Base-by-base conservation (phyloP, 2,888 invertebrate species). In the Frankliniella fusca region DNA sequence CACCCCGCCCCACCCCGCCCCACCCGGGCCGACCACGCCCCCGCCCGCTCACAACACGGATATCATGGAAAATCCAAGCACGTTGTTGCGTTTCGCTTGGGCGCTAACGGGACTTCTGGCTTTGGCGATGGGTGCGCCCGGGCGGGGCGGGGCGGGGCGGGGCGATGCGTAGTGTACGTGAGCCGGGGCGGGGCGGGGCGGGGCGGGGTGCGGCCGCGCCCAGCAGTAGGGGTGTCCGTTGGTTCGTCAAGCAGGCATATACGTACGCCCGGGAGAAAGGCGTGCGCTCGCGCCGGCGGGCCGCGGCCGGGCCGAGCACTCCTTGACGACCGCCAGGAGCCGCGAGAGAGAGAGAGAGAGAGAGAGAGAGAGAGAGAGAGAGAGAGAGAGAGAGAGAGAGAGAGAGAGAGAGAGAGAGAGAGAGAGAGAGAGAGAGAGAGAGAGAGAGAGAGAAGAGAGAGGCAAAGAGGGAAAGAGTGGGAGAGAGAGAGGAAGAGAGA, bases 11-110 rank as follows among this genome's bases (percentile, higher is more conserved):
- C 18, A 3, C n/a, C 65, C 65, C 65, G n/a, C 65, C n/a, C 65
- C 65, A 8, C 70, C 61, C 0, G 12, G 38, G 38, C 38, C 5
- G 38, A 38, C 38, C 38, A 38, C 38, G 38, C 38, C 54, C 54
- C 54, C 18, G 18, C 54, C 10, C 54, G 54, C 54, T 20, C 70
- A 76, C 70, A n/a, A 27, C 70, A 23, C 70, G 70, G 70, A 76
- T 76, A 76, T 76, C 70, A 27, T 76, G 70, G 70, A 76, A 76
- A 76, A 76, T 76, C 70, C 70, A 76, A 12, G 70, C 70, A 76
- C 70, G 70, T 76, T 27, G 70, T 27, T 12, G 70, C 70, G 70
- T n/a, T n/a, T n/a, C 70, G 10, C 23, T 27, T 23, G 18, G 18
- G 10, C 70, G 12, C 27, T 76, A 76, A 76, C 70, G 70, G 70